Conservation (phyloP, 2,888 invertebrate genomes). For the Sphinx pinastri region DNA sequence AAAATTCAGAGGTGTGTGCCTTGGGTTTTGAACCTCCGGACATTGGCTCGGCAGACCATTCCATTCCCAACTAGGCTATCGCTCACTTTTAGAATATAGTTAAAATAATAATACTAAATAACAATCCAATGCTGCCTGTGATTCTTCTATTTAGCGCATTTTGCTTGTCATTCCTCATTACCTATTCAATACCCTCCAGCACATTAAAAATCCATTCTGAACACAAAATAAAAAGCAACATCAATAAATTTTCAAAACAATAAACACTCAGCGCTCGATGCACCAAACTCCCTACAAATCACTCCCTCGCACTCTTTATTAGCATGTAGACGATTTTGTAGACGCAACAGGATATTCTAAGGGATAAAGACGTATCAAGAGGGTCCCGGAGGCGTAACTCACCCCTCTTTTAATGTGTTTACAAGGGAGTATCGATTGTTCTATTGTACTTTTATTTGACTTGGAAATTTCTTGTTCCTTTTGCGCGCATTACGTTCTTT, state of each 20-base stretch:
- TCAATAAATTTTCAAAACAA: conserved; percentile 26
- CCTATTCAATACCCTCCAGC: not conserved
- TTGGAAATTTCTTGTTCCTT: conserved; percentile 75
- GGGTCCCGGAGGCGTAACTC: conserved; percentile 51
- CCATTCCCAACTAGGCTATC: too few relatives aligned
- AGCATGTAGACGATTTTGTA: conserved; percentile 70
- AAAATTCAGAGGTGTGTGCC: too few relatives aligned
- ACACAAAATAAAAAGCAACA: conserved; percentile 19
- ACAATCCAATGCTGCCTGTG: not conserved
- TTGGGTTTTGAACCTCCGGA: too few relatives aligned
- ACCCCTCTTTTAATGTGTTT: conserved; percentile 81
- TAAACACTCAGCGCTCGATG: conserved; percentile 25
- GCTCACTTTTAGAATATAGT: too few relatives aligned
- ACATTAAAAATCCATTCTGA: conserved; percentile 3
- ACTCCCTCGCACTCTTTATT: conserved; percentile 74
- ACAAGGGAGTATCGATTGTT: conserved; percentile 83
- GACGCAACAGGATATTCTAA: conserved; percentile 80
- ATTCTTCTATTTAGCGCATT: not conserved
- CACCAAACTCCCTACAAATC: conserved; percentile 62
- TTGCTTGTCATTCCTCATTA: conserved; percentile 12
- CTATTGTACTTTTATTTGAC: conserved; percentile 80
- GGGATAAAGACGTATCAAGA: conserved; percentile 71
- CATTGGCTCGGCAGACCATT: too few relatives aligned
- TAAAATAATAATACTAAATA: too few relatives aligned
- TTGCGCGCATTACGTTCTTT: conserved; percentile 50